phyloP scores from a whole-genome alignment of 2,888 invertebrate species.

The Apotomis turbidana region DNA sequence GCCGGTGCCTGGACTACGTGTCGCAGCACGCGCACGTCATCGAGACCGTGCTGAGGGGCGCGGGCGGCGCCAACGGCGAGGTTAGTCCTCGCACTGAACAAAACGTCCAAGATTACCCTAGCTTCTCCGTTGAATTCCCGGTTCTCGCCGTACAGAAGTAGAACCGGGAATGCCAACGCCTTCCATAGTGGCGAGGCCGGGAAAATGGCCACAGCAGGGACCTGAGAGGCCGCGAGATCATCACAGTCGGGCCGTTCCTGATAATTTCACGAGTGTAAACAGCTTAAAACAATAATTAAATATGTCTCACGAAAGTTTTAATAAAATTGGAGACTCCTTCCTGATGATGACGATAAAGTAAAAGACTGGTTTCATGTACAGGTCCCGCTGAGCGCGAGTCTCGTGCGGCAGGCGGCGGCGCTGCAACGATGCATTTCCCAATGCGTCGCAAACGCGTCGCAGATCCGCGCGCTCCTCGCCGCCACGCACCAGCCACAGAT shows the following conservation, averaged over 20 bases:
- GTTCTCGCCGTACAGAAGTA: no score
- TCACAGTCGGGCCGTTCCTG: no score
- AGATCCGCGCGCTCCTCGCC: constrained; percentile 73
- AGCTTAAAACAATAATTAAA: no score
- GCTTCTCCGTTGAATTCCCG: no score
- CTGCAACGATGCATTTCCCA: constrained; percentile 81
- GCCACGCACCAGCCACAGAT: constrained; percentile 77
- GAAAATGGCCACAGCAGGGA: no score
- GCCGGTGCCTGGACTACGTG: constrained; percentile 78
- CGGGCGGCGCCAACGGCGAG: constrained; percentile 49
- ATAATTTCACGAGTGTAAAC: no score
- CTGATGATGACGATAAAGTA: not conserved
- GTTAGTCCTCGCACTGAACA: constrained; percentile 34
- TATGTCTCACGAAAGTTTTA: no score
- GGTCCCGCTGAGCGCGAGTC: constrained; percentile 71
- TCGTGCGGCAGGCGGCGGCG: constrained; percentile 75
- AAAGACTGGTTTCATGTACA: not conserved
- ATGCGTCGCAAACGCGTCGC: constrained; percentile 76
- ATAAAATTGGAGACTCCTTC: not conserved
- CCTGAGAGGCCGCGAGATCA: no score
- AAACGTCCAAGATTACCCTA: not conserved
- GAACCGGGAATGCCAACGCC: no score
- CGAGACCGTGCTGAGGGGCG: constrained; percentile 74
- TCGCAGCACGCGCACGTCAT: constrained; percentile 77
- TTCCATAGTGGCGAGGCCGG: no score